These are phyloP conservation scores for Netelia inedita DNA, from an alignment of 2,888 invertebrate genomes.

Conservation along the genomic window DNA sequence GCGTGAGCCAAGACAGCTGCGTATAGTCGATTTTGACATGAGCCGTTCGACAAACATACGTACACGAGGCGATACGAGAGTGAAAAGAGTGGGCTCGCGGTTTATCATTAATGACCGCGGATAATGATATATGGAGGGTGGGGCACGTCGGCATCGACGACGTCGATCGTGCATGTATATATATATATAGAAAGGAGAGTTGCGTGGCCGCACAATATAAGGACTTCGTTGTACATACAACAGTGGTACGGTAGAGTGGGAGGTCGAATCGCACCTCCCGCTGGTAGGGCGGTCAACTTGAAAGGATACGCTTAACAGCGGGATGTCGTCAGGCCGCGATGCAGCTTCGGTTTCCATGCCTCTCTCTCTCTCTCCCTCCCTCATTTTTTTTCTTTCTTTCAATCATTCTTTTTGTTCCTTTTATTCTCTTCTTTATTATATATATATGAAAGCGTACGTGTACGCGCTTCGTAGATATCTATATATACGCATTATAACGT, in stretches of 20 bases:
- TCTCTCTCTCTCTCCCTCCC: constrained; percentile 9
- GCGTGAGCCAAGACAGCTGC: constrained; percentile 43
- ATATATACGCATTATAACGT: constrained; percentile 36
- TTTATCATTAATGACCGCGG: constrained; percentile 83
- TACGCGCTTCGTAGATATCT: constrained; percentile 22
- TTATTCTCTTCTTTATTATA: constrained; percentile 35
- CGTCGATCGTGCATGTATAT: constrained; percentile 10
- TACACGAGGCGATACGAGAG: constrained; percentile 54
- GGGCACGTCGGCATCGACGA: constrained; percentile 57
- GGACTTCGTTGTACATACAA: constrained; percentile 45
- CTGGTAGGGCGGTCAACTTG: constrained; percentile 83
- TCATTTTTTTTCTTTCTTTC: constrained; percentile 31
- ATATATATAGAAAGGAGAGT: constrained; percentile 32
- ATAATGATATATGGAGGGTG: constrained; percentile 83
- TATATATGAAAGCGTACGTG: constrained; percentile 51
- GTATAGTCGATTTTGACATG: constrained; percentile 33
- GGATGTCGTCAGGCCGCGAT: constrained; percentile 81
- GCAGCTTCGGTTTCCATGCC: constrained; percentile 65
- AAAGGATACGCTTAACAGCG: constrained; percentile 83
- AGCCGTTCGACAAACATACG: constrained; percentile 9
- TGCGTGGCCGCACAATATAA: constrained; percentile 54
- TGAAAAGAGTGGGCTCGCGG: constrained; percentile 80
- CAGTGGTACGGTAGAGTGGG: constrained; percentile 49
- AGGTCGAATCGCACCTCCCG: constrained; percentile 79
- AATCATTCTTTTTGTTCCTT: constrained; percentile 17